phyloP scores from a whole-genome alignment of 2,888 invertebrate genomes.

The Crossocerus cetratus region DNA sequence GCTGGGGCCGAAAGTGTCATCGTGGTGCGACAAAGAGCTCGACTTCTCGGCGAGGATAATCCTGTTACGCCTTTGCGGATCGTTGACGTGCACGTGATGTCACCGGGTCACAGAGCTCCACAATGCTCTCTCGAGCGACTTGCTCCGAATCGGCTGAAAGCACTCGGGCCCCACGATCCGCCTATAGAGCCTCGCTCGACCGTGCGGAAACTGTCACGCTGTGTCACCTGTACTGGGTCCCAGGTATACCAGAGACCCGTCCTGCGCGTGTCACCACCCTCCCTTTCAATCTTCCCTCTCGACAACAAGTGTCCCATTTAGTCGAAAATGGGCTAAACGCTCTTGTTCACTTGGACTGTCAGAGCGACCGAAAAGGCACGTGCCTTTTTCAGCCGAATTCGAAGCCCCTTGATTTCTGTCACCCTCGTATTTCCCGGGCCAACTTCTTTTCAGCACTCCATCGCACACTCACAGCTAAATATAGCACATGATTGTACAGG shows the following conservation, averaged over 20 bases:
- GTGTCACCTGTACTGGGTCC: constrained; percentile 59
- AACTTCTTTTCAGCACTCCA: no score
- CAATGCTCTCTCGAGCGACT: constrained; percentile 31
- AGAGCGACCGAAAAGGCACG: constrained; percentile 6
- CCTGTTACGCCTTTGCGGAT: constrained; percentile 66
- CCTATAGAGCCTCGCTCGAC: constrained; percentile 33
- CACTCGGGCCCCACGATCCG: constrained; percentile 21
- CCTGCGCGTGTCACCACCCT: constrained; percentile 44
- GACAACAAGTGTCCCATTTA: constrained; percentile 64
- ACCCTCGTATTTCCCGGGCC: background rate
- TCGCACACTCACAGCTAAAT: background rate
- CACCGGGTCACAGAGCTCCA: constrained; percentile 46
- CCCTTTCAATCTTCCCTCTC: constrained; percentile 21
- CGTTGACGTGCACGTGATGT: constrained; percentile 64
- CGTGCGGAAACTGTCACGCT: constrained; percentile 65
- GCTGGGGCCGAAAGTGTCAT: constrained; percentile 18
- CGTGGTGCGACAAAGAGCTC: constrained; percentile 41
- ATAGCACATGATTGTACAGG: no score
- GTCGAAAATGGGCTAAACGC: constrained; percentile 20
- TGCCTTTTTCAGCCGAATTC: background rate
- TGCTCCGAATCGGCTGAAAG: constrained; percentile 39
- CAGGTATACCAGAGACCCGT: constrained; percentile 29
- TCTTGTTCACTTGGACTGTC: background rate
- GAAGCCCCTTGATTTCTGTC: background rate
- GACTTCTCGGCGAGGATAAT: constrained; percentile 58